A percentile compares a stretch with the other conserved stretches of the same genome.
Conservation (phyloP, 1,140 invertebrate species). For the Atta colombica region DNA sequence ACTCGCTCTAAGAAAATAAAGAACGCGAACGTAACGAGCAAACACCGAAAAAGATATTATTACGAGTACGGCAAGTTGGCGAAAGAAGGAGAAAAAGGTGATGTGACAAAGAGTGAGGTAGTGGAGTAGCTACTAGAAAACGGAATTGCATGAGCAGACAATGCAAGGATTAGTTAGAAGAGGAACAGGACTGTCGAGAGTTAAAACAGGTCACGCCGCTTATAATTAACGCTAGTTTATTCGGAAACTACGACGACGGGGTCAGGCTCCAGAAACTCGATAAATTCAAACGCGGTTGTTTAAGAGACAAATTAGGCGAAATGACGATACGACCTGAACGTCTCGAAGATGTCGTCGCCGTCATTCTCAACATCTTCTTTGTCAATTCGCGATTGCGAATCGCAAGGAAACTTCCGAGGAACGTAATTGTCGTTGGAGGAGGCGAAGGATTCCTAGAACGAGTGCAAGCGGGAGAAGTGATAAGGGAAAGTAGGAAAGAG, state of each 20-base stretch:
- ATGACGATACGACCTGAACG: slow-evolving; percentile 16
- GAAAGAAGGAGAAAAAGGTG: slow-evolving; percentile 17
- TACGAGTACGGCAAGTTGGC: slow-evolving; percentile 49
- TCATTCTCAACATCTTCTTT: slow-evolving; percentile 37
- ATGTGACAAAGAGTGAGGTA: background rate
- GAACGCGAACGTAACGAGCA: slow-evolving; percentile 63
- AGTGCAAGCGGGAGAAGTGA: slow-evolving; percentile 18
- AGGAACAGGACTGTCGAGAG: background rate
- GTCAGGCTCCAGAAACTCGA: slow-evolving; percentile 39
- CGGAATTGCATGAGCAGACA: slow-evolving; percentile 54
- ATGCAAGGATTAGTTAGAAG: slow-evolving; percentile 52
- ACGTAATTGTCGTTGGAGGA: slow-evolving; percentile 55
- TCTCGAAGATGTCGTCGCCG: background rate
- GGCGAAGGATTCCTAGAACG: slow-evolving; percentile 22
- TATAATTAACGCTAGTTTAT: slow-evolving; percentile 71
- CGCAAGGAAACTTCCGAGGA: slow-evolving; percentile 35
- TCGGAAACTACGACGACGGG: slow-evolving; percentile 11
- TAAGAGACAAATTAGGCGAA: slow-evolving; percentile 59
- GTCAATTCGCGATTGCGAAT: slow-evolving; percentile 55
- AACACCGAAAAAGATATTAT: slow-evolving; percentile 68
- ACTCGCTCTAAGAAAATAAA: slow-evolving; percentile 45
- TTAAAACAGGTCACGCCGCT: slow-evolving; percentile 39
- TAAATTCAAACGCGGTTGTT: slow-evolving; percentile 68
- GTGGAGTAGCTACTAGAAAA: slow-evolving; percentile 6
- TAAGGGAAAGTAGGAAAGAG: slow-evolving; percentile 52